phyloP scores from a whole-genome alignment of 2,797 vertebrate species.

The Euphonia xanthogaster region DNA sequence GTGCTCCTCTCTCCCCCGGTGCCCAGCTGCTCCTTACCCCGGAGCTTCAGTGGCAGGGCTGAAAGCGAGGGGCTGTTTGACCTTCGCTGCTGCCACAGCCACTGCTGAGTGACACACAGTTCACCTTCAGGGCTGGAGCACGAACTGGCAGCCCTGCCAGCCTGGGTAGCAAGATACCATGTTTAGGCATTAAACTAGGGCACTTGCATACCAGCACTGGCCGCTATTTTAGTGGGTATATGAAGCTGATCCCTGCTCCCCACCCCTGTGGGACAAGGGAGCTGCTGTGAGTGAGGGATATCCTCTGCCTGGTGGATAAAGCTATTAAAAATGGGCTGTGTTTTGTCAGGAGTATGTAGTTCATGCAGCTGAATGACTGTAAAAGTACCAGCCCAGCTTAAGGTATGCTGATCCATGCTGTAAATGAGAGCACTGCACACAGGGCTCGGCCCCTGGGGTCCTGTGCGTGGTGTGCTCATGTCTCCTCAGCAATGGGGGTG shows the following conservation, averaged over 20 bases:
- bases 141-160: slow-evolving; percentile 48
- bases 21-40: background rate
- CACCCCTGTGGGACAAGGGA: background rate
- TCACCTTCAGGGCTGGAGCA: slow-evolving; percentile 60
- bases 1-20: background rate
- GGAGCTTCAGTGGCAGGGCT: background rate
- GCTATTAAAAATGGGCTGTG: background rate
- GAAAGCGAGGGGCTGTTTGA: background rate
- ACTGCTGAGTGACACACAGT: slow-evolving; percentile 14
- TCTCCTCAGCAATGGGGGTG: background rate
- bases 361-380: background rate
- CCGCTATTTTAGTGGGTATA: slow-evolving; percentile 57
- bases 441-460: background rate
- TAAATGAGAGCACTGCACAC: background rate
- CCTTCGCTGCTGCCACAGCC: slow-evolving; percentile 1
- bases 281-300: background rate
- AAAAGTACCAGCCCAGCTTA: background rate
- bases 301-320: background rate
- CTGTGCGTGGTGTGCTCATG: background rate
- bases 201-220: slow-evolving; percentile 59
- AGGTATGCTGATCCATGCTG: background rate
- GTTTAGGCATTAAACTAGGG: slow-evolving; percentile 59
- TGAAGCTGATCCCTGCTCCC: slow-evolving; percentile 44
- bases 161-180: slow-evolving; percentile 61
- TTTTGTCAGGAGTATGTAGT: background rate